Conservation (phyloP, 1,140 invertebrate genomes). For the Chrysomallon squamiferum region DNA sequence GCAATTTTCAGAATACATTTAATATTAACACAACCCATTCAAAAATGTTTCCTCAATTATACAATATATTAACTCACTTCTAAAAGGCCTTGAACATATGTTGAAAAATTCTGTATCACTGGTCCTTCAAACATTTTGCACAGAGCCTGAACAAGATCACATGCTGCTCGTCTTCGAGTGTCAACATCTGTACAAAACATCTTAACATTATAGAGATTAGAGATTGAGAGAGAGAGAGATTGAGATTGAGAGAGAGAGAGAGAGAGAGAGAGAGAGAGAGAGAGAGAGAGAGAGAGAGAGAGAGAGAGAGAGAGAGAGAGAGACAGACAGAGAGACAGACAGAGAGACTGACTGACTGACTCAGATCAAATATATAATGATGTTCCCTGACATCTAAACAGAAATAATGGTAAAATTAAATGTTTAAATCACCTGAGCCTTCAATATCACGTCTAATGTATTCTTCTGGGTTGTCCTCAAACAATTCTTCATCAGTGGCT, state of each 20-base stretch:
- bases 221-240: neutral
- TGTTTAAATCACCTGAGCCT: constrained; percentile 74
- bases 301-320: too few species aligned
- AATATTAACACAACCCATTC: too few species aligned
- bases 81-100: constrained; percentile 74
- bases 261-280: too few species aligned
- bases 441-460: constrained; percentile 97
- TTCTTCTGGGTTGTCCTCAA: constrained; percentile 98
- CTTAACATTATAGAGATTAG: neutral
- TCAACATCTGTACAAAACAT: constrained; percentile 80
- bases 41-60: too few species aligned
- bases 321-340: too few species aligned
- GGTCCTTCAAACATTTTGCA: constrained; percentile 88
- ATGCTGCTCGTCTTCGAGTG: constrained; percentile 91
- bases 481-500: constrained; percentile 94
- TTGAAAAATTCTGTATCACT: constrained; percentile 91
- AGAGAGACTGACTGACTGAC: too few species aligned
- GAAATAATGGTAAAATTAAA: too few species aligned
- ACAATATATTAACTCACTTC: constrained; percentile 66
- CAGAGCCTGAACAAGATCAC: constrained; percentile 92
- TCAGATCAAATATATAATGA: too few species aligned
- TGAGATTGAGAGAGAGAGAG: neutral
- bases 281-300: too few species aligned
- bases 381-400: too few species aligned
- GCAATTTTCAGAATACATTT: too few species aligned